Evolutionary conservation across 2,797 vertebrate genomes (phyloP), one percentile per base, ranked within the genome.

Genomic region (Karalla daura): DNA sequence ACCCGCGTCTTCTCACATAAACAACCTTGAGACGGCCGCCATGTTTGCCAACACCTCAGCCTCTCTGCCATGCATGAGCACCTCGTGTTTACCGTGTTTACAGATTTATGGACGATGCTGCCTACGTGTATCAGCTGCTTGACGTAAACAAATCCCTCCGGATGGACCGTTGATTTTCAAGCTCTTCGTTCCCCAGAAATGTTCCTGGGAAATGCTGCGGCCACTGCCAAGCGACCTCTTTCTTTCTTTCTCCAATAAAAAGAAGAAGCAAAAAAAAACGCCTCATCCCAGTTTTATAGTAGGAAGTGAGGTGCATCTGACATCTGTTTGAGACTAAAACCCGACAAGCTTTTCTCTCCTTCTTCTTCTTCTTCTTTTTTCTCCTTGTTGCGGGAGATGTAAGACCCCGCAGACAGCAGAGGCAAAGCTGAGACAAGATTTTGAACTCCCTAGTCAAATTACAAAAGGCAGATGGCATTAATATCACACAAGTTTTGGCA

Each of bases 401-500:
- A 41, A 84, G 62, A 77, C 53, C 82, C 74, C 9, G 49, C 53
- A 84, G 81, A 83, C 76, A 58, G 4, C 32, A 50, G 64, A 80
- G 25, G 63, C 67, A 82, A 87, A 76, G 80, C 86, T 39, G 78
- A 78, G 80, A 83, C 86, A 69, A 78, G 83, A 71, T 77, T n/a
- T 83, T 82, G 81, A 89, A 90, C 89, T 88, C 86, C 80, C 75
- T 56, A 88, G 84, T 90, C 76, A 85, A 86, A 88, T 89, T 78
- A 85, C 84, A 74, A 86, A 86, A 85, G 85, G 83, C 85, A 86
- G 81, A 89, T 87, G 89, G 91, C 87, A 83, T 86, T 89, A 92
- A 90, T 91, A 91, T 92, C 84, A 86, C 84, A 89, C 79, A 66
- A 70, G 74, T 63, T 80, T 84, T 90, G 85, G 88, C 86, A 89